Evolutionary conservation across 2,797 vertebrate genomes (phyloP).

Genomic region (Sebastes jordani): DNA sequence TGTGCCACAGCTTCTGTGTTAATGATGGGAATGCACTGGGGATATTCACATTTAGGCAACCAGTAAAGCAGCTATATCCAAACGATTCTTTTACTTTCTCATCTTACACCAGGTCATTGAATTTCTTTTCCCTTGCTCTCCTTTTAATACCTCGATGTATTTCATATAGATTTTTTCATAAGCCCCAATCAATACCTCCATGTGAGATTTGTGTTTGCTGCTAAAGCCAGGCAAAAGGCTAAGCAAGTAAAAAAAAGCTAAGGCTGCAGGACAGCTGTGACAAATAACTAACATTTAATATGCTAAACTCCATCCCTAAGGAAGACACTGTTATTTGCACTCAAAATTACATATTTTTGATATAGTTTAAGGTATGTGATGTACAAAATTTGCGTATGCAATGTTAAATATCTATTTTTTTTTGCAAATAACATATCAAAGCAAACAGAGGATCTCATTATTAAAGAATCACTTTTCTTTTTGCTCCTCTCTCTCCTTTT

Average conservation of each 20-base stretch:
- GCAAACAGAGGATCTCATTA: neutral
- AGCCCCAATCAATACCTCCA: constrained; percentile 65
- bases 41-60: neutral
- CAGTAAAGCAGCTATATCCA: constrained; percentile 11
- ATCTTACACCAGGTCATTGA: constrained; percentile 26
- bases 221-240: constrained; percentile 33
- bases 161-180: constrained; percentile 70
- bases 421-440: neutral
- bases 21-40: neutral
- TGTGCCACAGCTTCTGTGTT: constrained; percentile 4
- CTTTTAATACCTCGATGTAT: constrained; percentile 61
- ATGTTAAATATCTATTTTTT: neutral
- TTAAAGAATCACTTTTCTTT: neutral
- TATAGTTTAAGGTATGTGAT: neutral
- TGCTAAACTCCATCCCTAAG: neutral
- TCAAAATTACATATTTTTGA: neutral
- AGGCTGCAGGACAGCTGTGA: constrained; percentile 29
- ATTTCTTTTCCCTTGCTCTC: constrained; percentile 20
- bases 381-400: neutral
- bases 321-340: neutral
- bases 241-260: constrained; percentile 27
- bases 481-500: neutral
- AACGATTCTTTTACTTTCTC: constrained; percentile 39
- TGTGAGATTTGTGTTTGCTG: constrained; percentile 61
- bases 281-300: constrained; percentile 31